Base-by-base conservation (phyloP, 2,113 vertebrate genomes). In the Nettapus auritus region DNA sequence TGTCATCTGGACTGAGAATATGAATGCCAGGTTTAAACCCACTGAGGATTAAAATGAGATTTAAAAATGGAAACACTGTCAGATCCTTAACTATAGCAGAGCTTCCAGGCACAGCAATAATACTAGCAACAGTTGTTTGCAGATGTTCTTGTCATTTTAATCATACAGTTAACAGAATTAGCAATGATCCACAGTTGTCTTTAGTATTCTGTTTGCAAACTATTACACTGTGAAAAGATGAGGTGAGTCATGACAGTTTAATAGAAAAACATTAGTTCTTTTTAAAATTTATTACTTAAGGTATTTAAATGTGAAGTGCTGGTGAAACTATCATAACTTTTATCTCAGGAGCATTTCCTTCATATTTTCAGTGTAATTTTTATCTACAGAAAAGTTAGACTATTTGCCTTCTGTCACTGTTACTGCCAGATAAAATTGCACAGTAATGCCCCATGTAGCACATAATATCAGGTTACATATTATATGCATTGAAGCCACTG, bases 141-240 rank as follows among this genome's bases (percentile, higher is more conserved):
- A 96, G 94, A 97, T 95, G 95, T 92, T 97, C 91, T 80, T 95
- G 80, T 63, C 75, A 93, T 94, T 96, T 96, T 93, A 96, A 96
- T 96, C 93, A 96, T 92, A 63, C 90, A 89, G 69, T 96, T 97
- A 96, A 94, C 69, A 91, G 76, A 90, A 96, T 91, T 96, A 96
- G 76, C 79, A 91, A 82, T 89, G 90, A 96, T 93, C 66, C 84
- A 73, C 56, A 20, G 29, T 82, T 82, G 78, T 83, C 73, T 93
- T 89, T 73, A 90, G 68, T 55, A 96, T 91, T 96, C 90, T 88
- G 21, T 63, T 94, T 2, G 1, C 55, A 87, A 68, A 86, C 44
- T 59, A n/a, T 44, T 78, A 64, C 18, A 63, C 9, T 81, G 55
- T 92, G 68, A 82, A 92, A 88, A 89, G 80, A 93, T 59, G 50